Conservation (phyloP, 1,140 invertebrate species). For the Diploscapter pachys region DNA sequence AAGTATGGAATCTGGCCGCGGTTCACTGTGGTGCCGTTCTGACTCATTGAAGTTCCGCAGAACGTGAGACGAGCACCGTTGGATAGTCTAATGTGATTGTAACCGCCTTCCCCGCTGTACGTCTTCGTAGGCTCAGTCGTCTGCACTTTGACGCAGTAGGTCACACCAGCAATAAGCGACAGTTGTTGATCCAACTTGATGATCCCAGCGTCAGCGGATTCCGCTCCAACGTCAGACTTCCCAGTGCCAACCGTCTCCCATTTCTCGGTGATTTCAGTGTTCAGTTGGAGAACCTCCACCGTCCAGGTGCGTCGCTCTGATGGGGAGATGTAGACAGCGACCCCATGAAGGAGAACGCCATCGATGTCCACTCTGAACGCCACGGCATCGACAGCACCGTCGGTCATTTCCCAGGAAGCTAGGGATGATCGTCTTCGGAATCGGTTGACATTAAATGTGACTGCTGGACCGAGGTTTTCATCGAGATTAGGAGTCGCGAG, state of each 20-base stretch:
- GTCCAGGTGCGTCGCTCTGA: slow-evolving; percentile 14
- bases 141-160: background rate
- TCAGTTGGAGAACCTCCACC: slow-evolving; percentile 76
- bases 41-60: slow-evolving; percentile 44
- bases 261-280: slow-evolving; percentile 21
- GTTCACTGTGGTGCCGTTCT: slow-evolving; percentile 73
- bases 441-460: slow-evolving; percentile 57
- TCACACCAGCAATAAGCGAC: background rate
- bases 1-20: slow-evolving; percentile 90
- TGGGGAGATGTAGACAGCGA: slow-evolving; percentile 74
- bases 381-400: slow-evolving; percentile 91
- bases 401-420: slow-evolving; percentile 91
- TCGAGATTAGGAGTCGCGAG: slow-evolving; percentile 84
- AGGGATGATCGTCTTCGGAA: slow-evolving; percentile 80
- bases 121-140: slow-evolving; percentile 38
- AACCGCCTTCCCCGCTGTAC: slow-evolving; percentile 46
- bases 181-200: too few species aligned
- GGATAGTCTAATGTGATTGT: slow-evolving; percentile 27
- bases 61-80: slow-evolving; percentile 43
- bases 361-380: slow-evolving; percentile 85
- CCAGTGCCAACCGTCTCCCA: slow-evolving; percentile 11
- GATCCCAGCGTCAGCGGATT: too few species aligned
- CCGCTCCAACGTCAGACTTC: slow-evolving; percentile 5
- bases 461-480: slow-evolving; percentile 24
- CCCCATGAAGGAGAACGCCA: slow-evolving; percentile 82